These are phyloP conservation scores for Heteromormyrus szaboi DNA, from an alignment of 2,797 vertebrate genomes.

Conservation along the genomic window DNA sequence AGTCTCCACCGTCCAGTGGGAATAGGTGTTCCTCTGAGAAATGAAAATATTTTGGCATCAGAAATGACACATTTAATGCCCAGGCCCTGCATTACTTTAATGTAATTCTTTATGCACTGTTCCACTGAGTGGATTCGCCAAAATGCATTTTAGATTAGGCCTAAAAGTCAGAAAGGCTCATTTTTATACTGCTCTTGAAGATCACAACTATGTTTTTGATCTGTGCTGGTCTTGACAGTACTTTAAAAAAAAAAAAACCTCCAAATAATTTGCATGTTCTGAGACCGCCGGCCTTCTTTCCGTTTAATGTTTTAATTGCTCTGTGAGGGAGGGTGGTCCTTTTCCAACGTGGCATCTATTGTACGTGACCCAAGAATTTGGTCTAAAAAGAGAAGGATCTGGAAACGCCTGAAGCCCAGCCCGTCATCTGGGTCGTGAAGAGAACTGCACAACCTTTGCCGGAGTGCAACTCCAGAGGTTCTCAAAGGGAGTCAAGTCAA, in stretches of 20 bases:
- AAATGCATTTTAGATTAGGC: background rate
- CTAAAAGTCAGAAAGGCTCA: background rate
- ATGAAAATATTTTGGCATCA: conserved; percentile 9
- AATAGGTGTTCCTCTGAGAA: conserved; percentile 4
- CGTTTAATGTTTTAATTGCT: background rate
- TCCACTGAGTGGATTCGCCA: background rate
- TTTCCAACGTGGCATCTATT: background rate
- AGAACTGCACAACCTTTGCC: background rate
- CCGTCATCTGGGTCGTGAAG: background rate
- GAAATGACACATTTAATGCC: conserved; percentile 2
- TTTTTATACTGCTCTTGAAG: background rate
- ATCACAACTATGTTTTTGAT: background rate
- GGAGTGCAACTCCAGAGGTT: background rate
- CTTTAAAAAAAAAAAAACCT: background rate
- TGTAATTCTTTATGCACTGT: background rate
- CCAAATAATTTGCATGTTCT: background rate
- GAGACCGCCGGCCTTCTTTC: background rate
- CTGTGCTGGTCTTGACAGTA: background rate
- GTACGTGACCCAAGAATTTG: background rate
- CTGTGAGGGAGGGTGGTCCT: background rate
- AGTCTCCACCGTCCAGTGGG: background rate
- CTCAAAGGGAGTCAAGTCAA: background rate
- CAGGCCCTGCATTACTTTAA: background rate
- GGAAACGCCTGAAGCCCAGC: background rate
- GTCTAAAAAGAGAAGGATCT: background rate